phyloP scores from a whole-genome alignment of 1,140 invertebrate genomes.

The Helicoverpa zea region DNA sequence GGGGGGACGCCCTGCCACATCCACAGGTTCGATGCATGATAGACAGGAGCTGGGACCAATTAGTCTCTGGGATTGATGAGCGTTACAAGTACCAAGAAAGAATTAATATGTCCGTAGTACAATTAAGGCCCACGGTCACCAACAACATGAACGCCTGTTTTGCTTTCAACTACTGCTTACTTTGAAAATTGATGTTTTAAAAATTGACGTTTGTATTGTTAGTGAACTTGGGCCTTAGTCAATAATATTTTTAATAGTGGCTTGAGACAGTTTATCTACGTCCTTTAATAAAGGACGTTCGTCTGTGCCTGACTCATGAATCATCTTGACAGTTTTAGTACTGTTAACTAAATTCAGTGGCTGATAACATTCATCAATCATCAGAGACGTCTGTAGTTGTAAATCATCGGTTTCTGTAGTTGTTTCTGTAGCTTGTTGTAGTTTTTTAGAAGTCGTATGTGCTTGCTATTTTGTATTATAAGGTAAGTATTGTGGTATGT shows the following conservation, averaged over 20 bases:
- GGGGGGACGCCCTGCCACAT: constrained; percentile 74
- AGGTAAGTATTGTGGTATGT: constrained; percentile 12
- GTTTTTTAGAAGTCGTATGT: neutral
- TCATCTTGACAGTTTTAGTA: neutral
- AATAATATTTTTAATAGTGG: neutral
- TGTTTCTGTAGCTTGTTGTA: neutral
- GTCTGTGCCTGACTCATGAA: neutral
- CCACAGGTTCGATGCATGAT: constrained; percentile 83
- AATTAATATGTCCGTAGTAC: no score
- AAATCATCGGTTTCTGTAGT: constrained; percentile 5
- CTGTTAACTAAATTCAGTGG: neutral
- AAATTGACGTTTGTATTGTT: no score
- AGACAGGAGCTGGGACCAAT: constrained; percentile 43
- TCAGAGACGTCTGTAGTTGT: neutral
- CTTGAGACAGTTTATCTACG: no score
- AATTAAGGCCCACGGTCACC: no score
- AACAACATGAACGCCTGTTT: no score
- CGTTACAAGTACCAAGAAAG: neutral
- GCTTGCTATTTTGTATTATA: neutral
- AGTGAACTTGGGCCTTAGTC: neutral
- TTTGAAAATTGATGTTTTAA: no score
- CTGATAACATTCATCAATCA: constrained; percentile 43
- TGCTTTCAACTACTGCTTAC: no score
- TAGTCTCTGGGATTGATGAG: constrained; percentile 36
- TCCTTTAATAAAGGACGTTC: neutral